Percentiles rank a stretch among this genome's conserved stretches.
phyloP scores from a whole-genome alignment of 2,797 vertebrate genomes.

The Spinus olivaceus region DNA sequence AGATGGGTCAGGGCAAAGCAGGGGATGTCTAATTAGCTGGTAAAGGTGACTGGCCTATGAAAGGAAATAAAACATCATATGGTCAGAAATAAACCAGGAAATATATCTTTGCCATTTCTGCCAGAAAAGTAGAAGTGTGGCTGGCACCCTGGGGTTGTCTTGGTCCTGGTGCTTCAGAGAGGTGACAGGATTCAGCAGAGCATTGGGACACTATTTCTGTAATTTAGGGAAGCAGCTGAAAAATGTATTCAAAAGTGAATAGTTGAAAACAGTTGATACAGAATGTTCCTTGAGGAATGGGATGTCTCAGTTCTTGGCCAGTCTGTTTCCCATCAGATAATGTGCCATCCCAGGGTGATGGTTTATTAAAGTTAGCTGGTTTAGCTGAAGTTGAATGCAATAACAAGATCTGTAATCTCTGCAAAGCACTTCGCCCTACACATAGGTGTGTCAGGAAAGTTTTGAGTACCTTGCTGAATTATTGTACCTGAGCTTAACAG shows the following conservation, averaged over 20 bases:
- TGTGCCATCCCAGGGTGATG: accelerated
- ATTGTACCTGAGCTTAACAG: neutral
- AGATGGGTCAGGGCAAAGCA: neutral
- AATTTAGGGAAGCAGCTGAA: neutral
- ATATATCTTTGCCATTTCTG: neutral
- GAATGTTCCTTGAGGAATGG: neutral
- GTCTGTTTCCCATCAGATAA: neutral
- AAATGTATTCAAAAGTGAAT: neutral
- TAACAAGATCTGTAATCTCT: neutral
- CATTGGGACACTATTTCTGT: neutral
- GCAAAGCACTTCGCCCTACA: neutral
- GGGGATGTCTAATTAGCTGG: neutral
- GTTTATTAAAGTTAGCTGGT: neutral
- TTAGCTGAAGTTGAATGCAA: neutral
- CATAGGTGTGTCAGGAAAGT: neutral
- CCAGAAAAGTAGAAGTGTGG: neutral
- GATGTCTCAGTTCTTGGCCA: neutral
- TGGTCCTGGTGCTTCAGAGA: neutral
- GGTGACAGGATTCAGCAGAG: neutral
- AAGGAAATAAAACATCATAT: neutral
- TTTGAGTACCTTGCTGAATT: neutral
- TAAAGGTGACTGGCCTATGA: neutral
- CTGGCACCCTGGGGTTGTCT: neutral
- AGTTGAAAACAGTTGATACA: neutral
- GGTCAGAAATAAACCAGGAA: neutral